Evolutionary conservation across 37 sponge, comb jelly and placozoan species (phyloP).

Genomic region (Ephydatia muelleri): DNA sequence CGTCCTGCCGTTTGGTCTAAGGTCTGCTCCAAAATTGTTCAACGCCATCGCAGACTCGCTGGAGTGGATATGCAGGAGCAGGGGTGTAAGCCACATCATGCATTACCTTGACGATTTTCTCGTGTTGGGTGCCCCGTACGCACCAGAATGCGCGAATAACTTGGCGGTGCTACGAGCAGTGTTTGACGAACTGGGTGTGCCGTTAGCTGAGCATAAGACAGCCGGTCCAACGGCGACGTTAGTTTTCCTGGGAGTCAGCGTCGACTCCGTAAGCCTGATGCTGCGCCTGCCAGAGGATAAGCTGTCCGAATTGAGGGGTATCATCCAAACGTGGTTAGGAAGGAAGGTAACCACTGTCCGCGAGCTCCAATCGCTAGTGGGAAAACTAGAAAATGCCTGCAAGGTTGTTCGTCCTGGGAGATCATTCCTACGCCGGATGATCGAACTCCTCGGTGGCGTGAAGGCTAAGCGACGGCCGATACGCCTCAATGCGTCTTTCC

Average conservation of each 20-base stretch:
- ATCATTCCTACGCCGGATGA: not conserved
- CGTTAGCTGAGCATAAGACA: not conserved
- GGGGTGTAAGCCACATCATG: not conserved
- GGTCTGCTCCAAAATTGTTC: too few species aligned
- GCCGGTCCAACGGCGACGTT: not conserved
- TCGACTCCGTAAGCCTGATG: not conserved
- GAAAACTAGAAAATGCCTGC: not conserved
- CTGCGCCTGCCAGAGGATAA: not conserved
- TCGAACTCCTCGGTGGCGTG: not conserved
- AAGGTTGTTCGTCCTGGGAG: not conserved
- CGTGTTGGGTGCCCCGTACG: not conserved
- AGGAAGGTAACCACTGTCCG: not conserved
- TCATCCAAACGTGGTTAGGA: not conserved
- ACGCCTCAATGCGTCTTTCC: constrained; percentile 1
- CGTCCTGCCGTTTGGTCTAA: too few species aligned
- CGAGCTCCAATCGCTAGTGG: constrained; percentile 18
- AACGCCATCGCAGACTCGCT: too few species aligned
- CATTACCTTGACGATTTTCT: not conserved
- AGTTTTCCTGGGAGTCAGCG: constrained; percentile 4
- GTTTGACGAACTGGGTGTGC: not conserved
- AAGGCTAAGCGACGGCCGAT: not conserved
- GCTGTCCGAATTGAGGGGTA: not conserved
- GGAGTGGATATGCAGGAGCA: too few species aligned
- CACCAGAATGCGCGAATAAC: not conserved
- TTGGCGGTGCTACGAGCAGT: not conserved